Conservation (phyloP, 1,140 invertebrate species). For the Hylaeus anthracinus region DNA sequence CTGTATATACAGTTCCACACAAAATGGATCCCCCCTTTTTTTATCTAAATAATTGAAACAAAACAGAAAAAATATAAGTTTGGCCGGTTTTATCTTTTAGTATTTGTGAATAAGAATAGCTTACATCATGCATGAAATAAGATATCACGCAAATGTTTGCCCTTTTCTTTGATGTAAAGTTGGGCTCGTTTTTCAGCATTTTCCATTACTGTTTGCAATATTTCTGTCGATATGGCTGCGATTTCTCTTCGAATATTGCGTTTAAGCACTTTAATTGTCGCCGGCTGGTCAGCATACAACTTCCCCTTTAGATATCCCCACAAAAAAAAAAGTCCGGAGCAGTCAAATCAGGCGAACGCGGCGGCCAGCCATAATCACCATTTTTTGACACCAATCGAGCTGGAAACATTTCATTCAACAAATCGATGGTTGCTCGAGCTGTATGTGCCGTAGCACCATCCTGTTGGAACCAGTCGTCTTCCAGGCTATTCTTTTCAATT, state of each 20-base stretch:
- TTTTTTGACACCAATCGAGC: neutral
- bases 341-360: neutral
- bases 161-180: neutral
- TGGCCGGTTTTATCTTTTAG: too few species aligned
- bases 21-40: too few species aligned
- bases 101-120: too few species aligned
- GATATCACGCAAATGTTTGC: neutral
- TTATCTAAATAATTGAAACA: too few species aligned
- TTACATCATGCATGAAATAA: neutral
- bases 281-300: neutral
- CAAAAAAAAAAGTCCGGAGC: neutral
- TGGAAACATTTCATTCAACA: neutral
- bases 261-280: neutral
- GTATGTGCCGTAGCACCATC: neutral
- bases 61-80: too few species aligned
- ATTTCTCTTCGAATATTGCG: neutral
- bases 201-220: too few species aligned
- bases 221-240: too few species aligned
- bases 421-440: neutral
- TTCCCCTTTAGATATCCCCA: neutral
- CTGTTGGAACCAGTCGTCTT: neutral
- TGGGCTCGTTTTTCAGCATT: too few species aligned
- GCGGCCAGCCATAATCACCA: neutral
- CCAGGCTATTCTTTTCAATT: too few species aligned
- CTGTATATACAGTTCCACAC: too few species aligned